Evolutionary conservation across 2,113 vertebrate species (phyloP), one percentile per base, ranked within the genome.

Genomic region (Coregonus clupeaformis): DNA sequence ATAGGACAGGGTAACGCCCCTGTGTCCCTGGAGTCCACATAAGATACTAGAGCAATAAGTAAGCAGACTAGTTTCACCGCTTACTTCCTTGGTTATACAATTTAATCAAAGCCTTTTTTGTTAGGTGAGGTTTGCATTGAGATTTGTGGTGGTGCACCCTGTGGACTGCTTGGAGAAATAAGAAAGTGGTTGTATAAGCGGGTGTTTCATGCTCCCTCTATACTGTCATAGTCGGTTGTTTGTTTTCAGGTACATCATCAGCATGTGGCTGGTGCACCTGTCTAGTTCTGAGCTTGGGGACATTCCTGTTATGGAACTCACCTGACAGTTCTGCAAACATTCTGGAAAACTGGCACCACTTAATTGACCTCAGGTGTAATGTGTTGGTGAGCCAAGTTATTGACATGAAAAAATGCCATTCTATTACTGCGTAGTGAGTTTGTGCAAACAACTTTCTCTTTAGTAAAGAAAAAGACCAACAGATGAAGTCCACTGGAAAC

Each of bases 111-210:
- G 62, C 70, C 32, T 78, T 47, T 47, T 55, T 73, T 69, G 65
- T 55, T 25, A 27, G n/a, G 65, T 42, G 13, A 45, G 55, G 62
- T 45, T 76, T 62, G 57, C 63, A 62, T 69, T 76, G 55, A 47
- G 74, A 64, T 78, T 78, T 52, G 77, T 73, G 68, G 36, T 42
- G 36, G 47, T 25, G 63, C 52, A 69, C 24, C 30, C 65, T 60
- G 11, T 30, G 22, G 32, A 6, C 71, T 73, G 65, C 52, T 64
- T 72, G 52, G 64, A 49, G 9, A 67, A 60, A 71, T 65, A 65
- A 68, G 42, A 63, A 68, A 36, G 63, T 27, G 36, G 36, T 42
- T 42, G 36, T 42, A 42, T 12, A 42, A 42, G 7, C 11, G 36
- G 55, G 32, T 69, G 73, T 63, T 62, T 77, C 68, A 78, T 36